Conservation (phyloP, 1,140 invertebrate species). For the Danaus plexippus region DNA sequence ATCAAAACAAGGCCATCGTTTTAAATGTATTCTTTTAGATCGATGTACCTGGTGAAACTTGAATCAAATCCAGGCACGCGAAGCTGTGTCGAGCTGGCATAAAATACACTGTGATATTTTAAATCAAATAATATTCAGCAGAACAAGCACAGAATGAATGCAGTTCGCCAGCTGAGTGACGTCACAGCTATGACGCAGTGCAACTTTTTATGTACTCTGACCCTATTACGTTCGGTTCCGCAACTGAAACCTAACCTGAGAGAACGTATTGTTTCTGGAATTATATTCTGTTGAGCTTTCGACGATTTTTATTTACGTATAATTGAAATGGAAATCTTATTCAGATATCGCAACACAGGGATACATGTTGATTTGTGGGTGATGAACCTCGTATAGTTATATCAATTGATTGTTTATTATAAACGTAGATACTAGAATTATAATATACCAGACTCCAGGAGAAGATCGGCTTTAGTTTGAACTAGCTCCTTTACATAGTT, state of each 20-base stretch:
- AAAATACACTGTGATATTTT: conserved; percentile 3
- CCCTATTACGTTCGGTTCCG: conserved; percentile 19
- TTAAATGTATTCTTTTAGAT: too few species aligned
- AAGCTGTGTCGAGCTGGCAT: background rate
- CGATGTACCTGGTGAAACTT: too few species aligned
- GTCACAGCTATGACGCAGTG: conserved; percentile 24
- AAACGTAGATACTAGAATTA: too few species aligned
- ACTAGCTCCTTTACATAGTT: too few species aligned
- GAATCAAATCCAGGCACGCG: background rate
- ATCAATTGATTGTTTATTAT: too few species aligned
- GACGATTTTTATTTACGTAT: background rate
- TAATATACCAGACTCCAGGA: too few species aligned
- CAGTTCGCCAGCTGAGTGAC: conserved; percentile 21
- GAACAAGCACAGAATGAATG: conserved; percentile 16
- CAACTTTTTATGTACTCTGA: conserved; percentile 23
- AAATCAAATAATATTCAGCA: conserved; percentile 21
- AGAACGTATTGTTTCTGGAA: conserved; percentile 11
- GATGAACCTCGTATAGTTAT: too few species aligned
- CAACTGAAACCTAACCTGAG: conserved; percentile 23
- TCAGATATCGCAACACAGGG: too few species aligned
- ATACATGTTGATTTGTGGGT: too few species aligned
- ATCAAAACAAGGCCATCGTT: too few species aligned
- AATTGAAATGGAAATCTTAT: background rate
- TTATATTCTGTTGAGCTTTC: background rate
- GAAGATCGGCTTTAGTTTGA: too few species aligned